Percentiles rank a stretch among this genome's conserved stretches.
phyloP scores from a whole-genome alignment of 35 echinoderm and acorn worm genomes.

The Ophioderma brevispina region DNA sequence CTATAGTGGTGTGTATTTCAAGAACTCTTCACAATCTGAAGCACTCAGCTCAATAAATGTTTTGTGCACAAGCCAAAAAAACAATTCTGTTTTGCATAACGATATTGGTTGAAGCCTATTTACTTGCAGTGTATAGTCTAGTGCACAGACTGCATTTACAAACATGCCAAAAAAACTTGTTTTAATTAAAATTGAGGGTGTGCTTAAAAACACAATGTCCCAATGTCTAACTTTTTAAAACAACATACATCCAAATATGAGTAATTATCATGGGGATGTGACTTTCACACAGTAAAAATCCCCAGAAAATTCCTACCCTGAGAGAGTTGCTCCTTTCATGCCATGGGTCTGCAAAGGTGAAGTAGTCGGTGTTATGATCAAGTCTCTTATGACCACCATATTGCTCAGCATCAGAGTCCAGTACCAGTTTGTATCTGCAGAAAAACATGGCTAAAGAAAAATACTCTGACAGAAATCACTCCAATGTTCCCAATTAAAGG shows the following conservation, averaged over 20 bases:
- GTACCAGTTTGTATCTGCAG: slow-evolving; percentile 83
- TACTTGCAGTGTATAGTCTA: too few relatives aligned
- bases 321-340: slow-evolving; percentile 57
- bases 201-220: neutral
- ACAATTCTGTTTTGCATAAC: too few relatives aligned
- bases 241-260: neutral
- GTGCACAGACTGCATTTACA: too few relatives aligned
- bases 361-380: slow-evolving; percentile 67
- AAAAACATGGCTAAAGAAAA: neutral
- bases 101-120: too few relatives aligned
- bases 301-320: too few relatives aligned
- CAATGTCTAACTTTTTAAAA: neutral
- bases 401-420: slow-evolving; percentile 74
- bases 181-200: too few relatives aligned
- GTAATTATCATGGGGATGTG: neutral
- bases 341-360: slow-evolving; percentile 66
- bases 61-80: too few relatives aligned
- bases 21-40: too few relatives aligned
- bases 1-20: too few relatives aligned
- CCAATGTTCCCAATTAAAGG: too few relatives aligned
- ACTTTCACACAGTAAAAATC: neutral
- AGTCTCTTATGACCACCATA: slow-evolving; percentile 88
- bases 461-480: neutral
- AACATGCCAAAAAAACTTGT: too few relatives aligned
- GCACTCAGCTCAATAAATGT: too few relatives aligned